These are phyloP conservation scores for Lynx canadensis DNA, from an alignment of 2,113 vertebrate species.

Conservation along the genomic window DNA sequence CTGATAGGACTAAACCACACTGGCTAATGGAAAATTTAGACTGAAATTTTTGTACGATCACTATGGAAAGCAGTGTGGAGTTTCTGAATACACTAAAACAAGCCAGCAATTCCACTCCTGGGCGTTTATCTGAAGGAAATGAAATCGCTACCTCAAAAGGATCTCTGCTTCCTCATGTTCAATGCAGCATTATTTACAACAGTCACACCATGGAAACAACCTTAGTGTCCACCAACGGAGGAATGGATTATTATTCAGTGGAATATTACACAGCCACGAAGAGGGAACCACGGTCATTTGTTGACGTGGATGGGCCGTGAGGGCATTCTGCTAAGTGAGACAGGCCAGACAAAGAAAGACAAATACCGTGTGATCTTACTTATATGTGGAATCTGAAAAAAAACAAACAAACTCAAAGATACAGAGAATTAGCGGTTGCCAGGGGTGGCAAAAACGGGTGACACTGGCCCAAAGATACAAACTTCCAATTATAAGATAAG, in stretches of 20 bases:
- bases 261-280: neutral
- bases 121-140: neutral
- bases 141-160: neutral
- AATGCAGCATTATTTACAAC: neutral
- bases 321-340: neutral
- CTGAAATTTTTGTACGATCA: neutral
- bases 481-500: neutral
- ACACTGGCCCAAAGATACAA: neutral
- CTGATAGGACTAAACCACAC: neutral
- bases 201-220: neutral
- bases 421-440: too few species aligned
- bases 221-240: neutral
- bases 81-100: neutral
- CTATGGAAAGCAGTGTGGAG: neutral
- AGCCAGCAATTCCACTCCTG: neutral
- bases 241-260: too few species aligned
- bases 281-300: neutral
- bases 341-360: too few species aligned
- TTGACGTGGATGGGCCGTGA: neutral
- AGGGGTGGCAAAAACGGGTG: neutral
- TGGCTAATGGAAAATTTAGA: neutral
- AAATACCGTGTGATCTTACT: too few species aligned
- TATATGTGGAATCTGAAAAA: too few species aligned
- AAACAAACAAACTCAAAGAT: too few species aligned
- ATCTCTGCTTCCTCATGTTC: neutral